Percentiles rank a stretch among this genome's conserved stretches.
phyloP scores from a whole-genome alignment of 1,140 invertebrate genomes.

The Plectrocnemia conspersa region DNA sequence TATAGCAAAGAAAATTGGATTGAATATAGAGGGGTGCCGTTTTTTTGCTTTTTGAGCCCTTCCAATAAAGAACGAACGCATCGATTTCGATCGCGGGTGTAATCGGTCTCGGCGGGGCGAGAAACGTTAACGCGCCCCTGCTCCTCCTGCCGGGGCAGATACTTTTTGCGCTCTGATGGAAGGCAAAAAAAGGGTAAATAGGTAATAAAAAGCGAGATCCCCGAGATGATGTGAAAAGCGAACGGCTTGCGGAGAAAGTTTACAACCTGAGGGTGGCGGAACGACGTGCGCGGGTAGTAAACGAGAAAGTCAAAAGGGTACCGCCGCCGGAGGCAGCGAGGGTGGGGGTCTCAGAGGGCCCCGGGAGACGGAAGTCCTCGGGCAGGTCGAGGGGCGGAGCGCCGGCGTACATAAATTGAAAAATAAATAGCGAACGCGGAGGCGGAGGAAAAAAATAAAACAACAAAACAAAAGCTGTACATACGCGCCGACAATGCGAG shows the following conservation, averaged over 20 bases:
- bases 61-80: no score
- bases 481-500: background rate
- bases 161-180: conserved; percentile 26
- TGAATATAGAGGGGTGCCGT: no score
- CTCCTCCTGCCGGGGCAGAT: conserved; percentile 11
- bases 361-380: background rate
- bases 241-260: conserved; percentile 26
- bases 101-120: background rate
- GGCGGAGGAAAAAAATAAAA: background rate
- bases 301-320: conserved; percentile 27
- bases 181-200: conserved; percentile 33
- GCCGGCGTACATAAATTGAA: conserved; percentile 21
- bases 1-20: no score
- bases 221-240: conserved; percentile 34
- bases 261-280: conserved; percentile 17
- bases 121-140: conserved; percentile 4
- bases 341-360: background rate
- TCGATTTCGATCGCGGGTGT: background rate
- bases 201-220: conserved; percentile 33
- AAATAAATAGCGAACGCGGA: conserved; percentile 20
- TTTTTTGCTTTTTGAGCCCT: no score
- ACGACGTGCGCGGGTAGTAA: conserved; percentile 20
- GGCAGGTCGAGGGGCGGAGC: background rate
- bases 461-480: background rate
- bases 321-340: no score